Evolutionary conservation across 2,113 vertebrate species (phyloP), one percentile per base, ranked within the genome.

Genomic region (Pyrgilauda ruficollis): DNA sequence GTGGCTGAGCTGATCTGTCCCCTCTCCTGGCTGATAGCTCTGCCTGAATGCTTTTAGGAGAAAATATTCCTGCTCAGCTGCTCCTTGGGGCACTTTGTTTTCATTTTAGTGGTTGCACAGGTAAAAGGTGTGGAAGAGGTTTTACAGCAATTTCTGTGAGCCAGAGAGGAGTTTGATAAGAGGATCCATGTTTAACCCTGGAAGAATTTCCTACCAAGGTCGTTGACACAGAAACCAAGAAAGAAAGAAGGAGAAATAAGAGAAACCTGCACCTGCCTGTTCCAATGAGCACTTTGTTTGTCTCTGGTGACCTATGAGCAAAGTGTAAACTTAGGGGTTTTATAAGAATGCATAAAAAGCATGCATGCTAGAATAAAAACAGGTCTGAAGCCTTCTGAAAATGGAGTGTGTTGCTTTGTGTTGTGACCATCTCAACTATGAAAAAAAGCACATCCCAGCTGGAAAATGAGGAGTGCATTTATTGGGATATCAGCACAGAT

Each of bases 11-110:
- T 90, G 19, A 31, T 69, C 37, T 43, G 59, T 11, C 66, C 13
- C 20, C 33, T 44, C 47, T 86, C 27, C 58, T 15, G 55, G 35
- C 62, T 75, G 30, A 3, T 11, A 20, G 2, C 72, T 56, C 43
- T 11, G 62, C 19, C 46, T 59, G 50, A 18, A 9, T 3, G 15
- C 2, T 0, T 5, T 41, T 2, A n/a, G 77, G 5, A 26, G 62
- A 15, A 33, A 26, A 19, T 26, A 15, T 30, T 77, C 83, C 86
- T 58, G 8, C 13, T 49, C 10, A 41, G 73, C 35, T 61, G 78
- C 43, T 33, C n/a, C 67, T 69, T 68, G 50, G 14, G 52, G 76
- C 44, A 24, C 35, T 12, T 7, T 0, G 0, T 24, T 74, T n/a
- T 43, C 62, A 56, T 80, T 52, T 15, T 14, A 28, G 11, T 26